Conservation (phyloP, 2,888 invertebrate species). For the Blomia tropicalis region DNA sequence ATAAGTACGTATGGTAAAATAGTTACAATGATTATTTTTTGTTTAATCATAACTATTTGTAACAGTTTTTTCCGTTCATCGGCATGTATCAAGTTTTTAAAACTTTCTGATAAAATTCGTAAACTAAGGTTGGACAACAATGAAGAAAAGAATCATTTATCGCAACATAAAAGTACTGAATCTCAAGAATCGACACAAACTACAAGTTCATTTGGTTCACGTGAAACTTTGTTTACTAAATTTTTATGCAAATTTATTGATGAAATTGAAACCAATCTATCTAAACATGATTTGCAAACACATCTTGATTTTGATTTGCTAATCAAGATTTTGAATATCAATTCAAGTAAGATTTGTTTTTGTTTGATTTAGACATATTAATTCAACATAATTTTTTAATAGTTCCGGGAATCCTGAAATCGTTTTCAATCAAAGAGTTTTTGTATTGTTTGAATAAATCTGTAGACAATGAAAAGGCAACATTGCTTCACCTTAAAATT, state of each 20-base stretch:
- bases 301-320: background rate
- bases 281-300: background rate
- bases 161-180: background rate
- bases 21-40: background rate
- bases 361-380: background rate
- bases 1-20: slow-evolving; percentile 7
- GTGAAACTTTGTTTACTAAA: background rate
- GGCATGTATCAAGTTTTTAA: slow-evolving; percentile 22
- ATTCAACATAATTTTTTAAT: too few species aligned
- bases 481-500: slow-evolving; percentile 5
- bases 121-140: background rate
- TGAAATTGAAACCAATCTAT: background rate
- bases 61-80: slow-evolving; percentile 21
- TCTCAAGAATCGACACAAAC: background rate
- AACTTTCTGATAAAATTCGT: slow-evolving; percentile 19
- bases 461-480: background rate
- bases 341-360: background rate
- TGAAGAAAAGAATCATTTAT: background rate
- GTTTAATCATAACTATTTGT: background rate
- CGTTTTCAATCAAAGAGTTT: slow-evolving; percentile 18
- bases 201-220: background rate
- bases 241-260: background rate
- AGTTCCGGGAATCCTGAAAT: slow-evolving; percentile 11
- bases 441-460: background rate
- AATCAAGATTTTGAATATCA: background rate